Percentiles rank a stretch among this genome's conserved stretches.
phyloP scores from a whole-genome alignment of 2,113 vertebrate species.

The Dromas ardeola region DNA sequence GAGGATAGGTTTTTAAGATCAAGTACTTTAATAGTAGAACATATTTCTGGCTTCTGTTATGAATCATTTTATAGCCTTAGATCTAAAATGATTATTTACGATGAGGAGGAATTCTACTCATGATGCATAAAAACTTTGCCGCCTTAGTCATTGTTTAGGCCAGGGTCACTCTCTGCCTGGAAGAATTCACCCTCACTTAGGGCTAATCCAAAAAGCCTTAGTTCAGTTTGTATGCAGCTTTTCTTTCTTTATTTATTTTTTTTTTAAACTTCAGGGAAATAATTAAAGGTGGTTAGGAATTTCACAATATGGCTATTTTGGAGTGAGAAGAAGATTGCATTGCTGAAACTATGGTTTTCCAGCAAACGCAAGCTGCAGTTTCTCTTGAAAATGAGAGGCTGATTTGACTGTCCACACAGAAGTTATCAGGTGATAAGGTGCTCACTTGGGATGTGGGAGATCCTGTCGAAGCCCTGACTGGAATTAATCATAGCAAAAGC shows the following conservation, averaged over 20 bases:
- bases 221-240: neutral
- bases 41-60: neutral
- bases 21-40: neutral
- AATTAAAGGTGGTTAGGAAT: neutral
- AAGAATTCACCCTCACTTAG: neutral
- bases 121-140: neutral
- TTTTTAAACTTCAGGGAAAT: neutral
- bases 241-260: neutral
- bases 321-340: neutral
- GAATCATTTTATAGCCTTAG: neutral
- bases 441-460: neutral
- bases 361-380: neutral
- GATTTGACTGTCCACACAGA: neutral
- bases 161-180: neutral
- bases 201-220: neutral
- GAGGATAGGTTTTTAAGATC: neutral
- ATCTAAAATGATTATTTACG: neutral
- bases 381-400: neutral
- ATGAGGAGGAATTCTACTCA: neutral
- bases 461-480: neutral
- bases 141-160: neutral
- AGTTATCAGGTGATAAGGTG: neutral
- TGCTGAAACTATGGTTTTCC: neutral
- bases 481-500: neutral
- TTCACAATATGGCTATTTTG: neutral